A percentile compares a stretch with the other conserved stretches of the same genome.
Conservation (phyloP, 2,113 vertebrate species). For the Ranitomeya variabilis region DNA sequence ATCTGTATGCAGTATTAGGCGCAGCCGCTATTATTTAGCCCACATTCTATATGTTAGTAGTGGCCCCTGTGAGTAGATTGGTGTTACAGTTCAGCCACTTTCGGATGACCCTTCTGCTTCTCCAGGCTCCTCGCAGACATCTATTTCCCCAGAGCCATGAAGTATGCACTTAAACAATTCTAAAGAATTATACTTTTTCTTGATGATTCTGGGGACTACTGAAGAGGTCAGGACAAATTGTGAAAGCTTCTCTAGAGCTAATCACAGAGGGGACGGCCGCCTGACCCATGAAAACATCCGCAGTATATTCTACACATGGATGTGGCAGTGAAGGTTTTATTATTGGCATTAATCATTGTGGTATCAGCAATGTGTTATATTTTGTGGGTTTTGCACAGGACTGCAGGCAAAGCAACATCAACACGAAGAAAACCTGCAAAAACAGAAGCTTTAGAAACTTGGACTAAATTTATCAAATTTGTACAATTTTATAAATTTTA, state of each 20-base stretch:
- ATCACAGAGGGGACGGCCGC: not conserved
- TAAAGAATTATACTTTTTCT: not conserved
- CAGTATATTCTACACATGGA: no score
- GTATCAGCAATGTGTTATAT: no score
- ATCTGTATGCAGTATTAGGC: not conserved
- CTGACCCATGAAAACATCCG: no score
- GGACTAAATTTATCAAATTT: no score
- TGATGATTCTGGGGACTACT: not conserved
- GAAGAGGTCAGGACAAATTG: not conserved
- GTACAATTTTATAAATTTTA: no score
- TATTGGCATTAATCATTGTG: no score
- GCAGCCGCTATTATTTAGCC: not conserved
- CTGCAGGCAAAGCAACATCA: no score
- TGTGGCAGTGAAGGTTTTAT: no score
- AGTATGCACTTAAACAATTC: not conserved
- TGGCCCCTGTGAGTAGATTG: no score
- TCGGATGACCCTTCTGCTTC: not conserved
- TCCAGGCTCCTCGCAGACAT: not conserved
- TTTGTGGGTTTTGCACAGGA: no score
- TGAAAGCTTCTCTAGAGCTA: not conserved
- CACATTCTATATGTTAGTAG: not conserved
- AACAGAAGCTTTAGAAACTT: no score
- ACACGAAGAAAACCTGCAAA: no score
- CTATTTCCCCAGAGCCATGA: not conserved
- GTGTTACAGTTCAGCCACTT: not conserved